Base-by-base conservation (phyloP, 2,888 invertebrate species). In the Strigamia transsilvanica region DNA sequence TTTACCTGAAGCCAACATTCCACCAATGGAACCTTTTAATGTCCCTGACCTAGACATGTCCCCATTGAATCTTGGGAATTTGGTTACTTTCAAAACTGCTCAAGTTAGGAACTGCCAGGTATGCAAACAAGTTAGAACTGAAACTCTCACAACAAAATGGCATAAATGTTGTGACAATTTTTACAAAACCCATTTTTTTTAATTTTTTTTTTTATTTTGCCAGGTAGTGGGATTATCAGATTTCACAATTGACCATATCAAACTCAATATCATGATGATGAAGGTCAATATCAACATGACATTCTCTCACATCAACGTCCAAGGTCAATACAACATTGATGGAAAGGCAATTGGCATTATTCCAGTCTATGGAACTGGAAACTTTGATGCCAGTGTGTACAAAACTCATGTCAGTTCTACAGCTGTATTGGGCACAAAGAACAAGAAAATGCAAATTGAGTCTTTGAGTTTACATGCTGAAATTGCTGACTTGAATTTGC, bases 311-410 rank as follows among this genome's bases (percentile, higher is more conserved):
- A n/a, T 73, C 73, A 27, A 32, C 15, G 73, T 73, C 73, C 9
- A 73, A 73, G 73, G 73, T 32, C 27, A 73, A 32, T 73, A 73
- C 21, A 23, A 73, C 15, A 73, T 73, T 32, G 73, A 73, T 21
- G 73, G 73, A 13, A 73, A 6, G 1, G 32, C 32, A 13, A 12
- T 73, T 73, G 73, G 73, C 12, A 27, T 73, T 32, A 27, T 73
- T 32, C 73, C 73, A 32, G 15, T 73, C 73, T 73, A 73, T 18
- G 73, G 73, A 2, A 1, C 3, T n/a, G 73, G 73, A 0, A 10
- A 10, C 21, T 73, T 73, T 6, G 27, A 73, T 4, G 73, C 18
- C 13, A 32, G 32, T 15, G 21, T 73, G 15, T 13, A 27, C 15
- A 32, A 73, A 27, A 32, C 18, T 18, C n/a, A 12, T 0, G 32